Conservation (phyloP, 2,113 vertebrate species). For the Aptenodytes patagonicus region DNA sequence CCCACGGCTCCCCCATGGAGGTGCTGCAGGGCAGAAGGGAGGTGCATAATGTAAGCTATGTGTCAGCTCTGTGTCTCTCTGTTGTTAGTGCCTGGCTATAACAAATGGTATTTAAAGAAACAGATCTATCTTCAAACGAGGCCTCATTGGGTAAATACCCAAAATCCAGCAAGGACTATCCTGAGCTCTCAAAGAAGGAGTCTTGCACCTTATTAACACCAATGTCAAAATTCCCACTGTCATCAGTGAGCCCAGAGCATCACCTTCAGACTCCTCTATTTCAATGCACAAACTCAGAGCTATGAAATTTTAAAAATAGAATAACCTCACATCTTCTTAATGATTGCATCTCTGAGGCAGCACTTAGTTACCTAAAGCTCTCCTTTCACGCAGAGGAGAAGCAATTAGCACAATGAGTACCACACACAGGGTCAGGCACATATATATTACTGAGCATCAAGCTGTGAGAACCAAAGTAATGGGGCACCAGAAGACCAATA, state of each 20-base stretch:
- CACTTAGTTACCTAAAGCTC: neutral
- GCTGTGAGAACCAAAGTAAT: neutral
- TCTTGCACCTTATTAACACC: neutral
- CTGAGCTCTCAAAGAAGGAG: neutral
- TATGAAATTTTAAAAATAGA: neutral
- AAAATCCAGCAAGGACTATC: neutral
- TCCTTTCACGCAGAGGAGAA: neutral
- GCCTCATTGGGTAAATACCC: neutral
- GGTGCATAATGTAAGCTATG: neutral
- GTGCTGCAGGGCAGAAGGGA: neutral
- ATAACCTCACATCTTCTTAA: neutral
- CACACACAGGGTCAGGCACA: neutral
- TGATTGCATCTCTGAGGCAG: neutral
- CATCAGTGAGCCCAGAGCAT: neutral
- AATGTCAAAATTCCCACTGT: neutral
- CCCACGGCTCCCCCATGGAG: accelerated
- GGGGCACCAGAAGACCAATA: neutral
- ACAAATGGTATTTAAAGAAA: neutral
- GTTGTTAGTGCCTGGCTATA: neutral
- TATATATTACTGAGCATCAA: neutral
- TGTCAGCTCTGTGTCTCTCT: neutral
- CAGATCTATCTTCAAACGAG: neutral
- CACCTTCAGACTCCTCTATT: neutral
- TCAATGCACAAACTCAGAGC: neutral
- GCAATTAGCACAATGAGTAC: neutral